These are phyloP conservation scores for Mormyrops attenuatus DNA, from an alignment of 2,797 vertebrate species.

Conservation along the genomic window DNA sequence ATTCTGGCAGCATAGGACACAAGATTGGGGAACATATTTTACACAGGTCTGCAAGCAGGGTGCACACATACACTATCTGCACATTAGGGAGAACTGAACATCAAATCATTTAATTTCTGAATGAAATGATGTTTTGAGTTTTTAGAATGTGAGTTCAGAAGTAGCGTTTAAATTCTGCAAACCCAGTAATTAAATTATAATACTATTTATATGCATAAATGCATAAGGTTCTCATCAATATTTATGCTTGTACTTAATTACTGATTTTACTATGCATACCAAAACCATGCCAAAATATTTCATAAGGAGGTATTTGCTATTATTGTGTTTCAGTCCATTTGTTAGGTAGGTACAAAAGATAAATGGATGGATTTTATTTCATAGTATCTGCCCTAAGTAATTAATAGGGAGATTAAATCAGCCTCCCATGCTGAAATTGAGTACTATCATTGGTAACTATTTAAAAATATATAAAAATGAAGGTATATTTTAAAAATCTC, in stretches of 20 bases:
- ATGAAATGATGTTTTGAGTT: background rate
- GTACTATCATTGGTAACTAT: background rate
- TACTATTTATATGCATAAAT: background rate
- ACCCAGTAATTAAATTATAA: background rate
- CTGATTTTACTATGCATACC: background rate
- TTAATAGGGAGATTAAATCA: background rate
- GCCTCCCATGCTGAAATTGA: background rate
- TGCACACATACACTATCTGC: background rate
- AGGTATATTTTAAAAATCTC: background rate
- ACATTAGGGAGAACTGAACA: background rate
- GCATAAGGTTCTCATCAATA: background rate
- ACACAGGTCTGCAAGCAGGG: background rate
- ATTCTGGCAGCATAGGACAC: background rate
- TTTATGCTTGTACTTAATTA: background rate
- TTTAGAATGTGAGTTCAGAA: background rate
- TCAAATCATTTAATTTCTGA: background rate
- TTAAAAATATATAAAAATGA: background rate
- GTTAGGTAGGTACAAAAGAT: background rate
- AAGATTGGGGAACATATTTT: background rate
- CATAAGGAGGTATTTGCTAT: background rate
- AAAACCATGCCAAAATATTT: background rate
- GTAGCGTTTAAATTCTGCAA: background rate
- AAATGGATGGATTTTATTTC: background rate
- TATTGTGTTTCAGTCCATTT: background rate
- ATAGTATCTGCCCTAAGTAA: background rate